A percentile compares a stretch with the other conserved stretches of the same genome.
phyloP scores from a whole-genome alignment of 2,888 invertebrate genomes.

The Phengaris arion region DNA sequence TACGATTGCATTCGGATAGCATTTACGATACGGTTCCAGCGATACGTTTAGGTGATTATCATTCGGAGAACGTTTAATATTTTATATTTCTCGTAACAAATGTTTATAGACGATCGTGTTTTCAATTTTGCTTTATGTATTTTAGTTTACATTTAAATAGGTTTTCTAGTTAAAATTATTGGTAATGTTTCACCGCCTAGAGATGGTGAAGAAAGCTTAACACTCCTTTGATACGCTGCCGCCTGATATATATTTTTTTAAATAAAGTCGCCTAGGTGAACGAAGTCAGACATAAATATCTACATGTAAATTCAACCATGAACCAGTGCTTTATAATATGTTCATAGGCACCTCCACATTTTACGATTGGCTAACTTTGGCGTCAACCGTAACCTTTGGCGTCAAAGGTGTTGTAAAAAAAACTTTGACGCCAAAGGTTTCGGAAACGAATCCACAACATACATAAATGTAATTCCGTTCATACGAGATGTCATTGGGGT shows the following conservation, averaged over 20 bases:
- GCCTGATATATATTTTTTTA: too few species aligned
- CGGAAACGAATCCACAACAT: background rate
- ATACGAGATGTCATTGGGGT: constrained; percentile 31
- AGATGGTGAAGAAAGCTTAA: too few species aligned
- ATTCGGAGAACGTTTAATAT: constrained; percentile 23
- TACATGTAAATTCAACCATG: too few species aligned
- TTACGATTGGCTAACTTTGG: background rate
- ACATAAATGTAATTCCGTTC: background rate
- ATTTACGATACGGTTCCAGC: constrained; percentile 25
- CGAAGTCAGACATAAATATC: too few species aligned
- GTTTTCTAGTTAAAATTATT: background rate
- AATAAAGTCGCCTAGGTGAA: too few species aligned
- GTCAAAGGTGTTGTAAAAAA: background rate
- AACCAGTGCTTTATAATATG: too few species aligned
- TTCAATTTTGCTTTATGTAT: constrained; percentile 6
- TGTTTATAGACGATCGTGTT: background rate
- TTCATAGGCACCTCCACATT: background rate
- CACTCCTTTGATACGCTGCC: too few species aligned
- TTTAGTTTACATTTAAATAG: background rate
- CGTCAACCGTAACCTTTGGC: background rate
- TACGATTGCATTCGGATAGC: constrained; percentile 56
- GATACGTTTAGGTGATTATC: constrained; percentile 19
- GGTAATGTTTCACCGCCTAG: too few species aligned
- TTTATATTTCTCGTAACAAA: constrained; percentile 16
- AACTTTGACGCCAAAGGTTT: background rate